phyloP scores from a whole-genome alignment of 2,113 vertebrate genomes.

The Tyrannus savana region DNA sequence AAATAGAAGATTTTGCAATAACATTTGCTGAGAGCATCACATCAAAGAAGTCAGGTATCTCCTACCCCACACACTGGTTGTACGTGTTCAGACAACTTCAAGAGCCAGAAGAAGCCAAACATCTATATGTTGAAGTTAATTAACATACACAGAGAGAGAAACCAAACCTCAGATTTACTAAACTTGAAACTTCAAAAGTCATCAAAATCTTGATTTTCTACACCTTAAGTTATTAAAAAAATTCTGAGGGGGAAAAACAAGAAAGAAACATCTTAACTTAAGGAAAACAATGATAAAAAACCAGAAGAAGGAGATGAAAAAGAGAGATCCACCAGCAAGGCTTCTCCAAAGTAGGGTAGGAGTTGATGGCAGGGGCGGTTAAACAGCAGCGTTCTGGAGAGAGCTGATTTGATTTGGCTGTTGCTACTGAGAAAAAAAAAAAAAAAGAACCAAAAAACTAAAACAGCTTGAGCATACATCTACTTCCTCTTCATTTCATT shows the following conservation, averaged over 20 bases:
- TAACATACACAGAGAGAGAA: not conserved
- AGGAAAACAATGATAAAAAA: not conserved
- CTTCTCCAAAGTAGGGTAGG: not conserved
- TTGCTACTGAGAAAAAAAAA: not conserved
- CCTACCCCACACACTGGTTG: rapidly evolving
- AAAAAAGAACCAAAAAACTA: not conserved
- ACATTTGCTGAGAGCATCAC: not conserved
- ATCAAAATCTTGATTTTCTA: not conserved
- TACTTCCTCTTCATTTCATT: not conserved
- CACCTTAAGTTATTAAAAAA: not conserved
- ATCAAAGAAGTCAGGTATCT: not conserved
- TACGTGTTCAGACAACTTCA: not conserved
- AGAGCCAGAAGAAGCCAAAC: not conserved
- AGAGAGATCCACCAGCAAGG: not conserved
- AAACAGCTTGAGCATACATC: not conserved
- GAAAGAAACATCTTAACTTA: not conserved
- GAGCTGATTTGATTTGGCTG: not conserved
- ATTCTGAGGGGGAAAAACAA: not conserved
- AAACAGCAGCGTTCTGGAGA: not conserved
- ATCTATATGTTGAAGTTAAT: not conserved
- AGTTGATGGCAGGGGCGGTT: not conserved
- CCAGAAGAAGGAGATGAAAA: not conserved
- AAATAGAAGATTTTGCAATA: not conserved
- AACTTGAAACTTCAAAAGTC: not conserved
- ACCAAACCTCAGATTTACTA: not conserved